phyloP scores from a whole-genome alignment of 2,888 invertebrate species.

The Apamea sordens region DNA sequence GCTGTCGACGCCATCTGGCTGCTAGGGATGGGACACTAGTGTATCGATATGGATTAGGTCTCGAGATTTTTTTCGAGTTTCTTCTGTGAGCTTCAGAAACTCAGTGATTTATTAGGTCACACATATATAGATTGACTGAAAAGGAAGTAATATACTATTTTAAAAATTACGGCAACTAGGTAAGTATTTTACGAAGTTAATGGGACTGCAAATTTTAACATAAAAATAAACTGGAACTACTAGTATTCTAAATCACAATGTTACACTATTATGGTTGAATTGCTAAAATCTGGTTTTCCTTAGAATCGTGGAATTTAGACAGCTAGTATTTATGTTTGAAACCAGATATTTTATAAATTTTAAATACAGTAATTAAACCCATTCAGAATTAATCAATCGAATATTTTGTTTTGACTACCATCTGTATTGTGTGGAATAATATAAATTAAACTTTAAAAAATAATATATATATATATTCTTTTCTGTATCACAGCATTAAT shows the following conservation, averaged over 20 bases:
- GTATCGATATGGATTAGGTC: conserved; percentile 61
- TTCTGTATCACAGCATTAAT: conserved; percentile 41
- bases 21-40: conserved; percentile 71
- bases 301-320: neutral
- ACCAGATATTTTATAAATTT: conserved; percentile 17
- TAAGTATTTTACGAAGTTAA: too few relatives aligned
- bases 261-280: neutral
- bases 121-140: neutral
- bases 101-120: neutral
- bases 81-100: neutral
- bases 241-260: neutral
- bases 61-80: neutral
- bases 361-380: conserved; percentile 27
- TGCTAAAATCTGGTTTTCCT: neutral
- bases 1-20: conserved; percentile 88
- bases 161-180: neutral
- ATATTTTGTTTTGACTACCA: conserved; percentile 47
- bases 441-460: conserved; percentile 38
- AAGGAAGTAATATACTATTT: too few relatives aligned
- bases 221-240: neutral
- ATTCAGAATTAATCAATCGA: conserved; percentile 31
- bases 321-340: neutral
- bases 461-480: conserved; percentile 29
- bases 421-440: conserved; percentile 28
- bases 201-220: neutral